phyloP scores from a whole-genome alignment of 2,113 vertebrate species.

The Cheilinus undulatus region DNA sequence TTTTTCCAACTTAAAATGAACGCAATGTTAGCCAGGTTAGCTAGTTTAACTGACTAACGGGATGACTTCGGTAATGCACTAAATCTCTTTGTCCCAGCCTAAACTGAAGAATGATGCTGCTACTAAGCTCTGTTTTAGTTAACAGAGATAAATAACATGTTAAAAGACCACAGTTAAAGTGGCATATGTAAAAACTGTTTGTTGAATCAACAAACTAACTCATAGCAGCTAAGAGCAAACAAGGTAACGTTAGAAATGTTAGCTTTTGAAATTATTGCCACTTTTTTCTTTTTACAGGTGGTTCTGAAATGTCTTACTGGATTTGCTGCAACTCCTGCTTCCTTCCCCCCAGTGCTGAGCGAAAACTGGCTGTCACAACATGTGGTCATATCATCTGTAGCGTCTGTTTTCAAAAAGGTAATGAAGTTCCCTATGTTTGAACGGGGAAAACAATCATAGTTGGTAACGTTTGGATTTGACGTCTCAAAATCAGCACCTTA shows the following conservation, averaged over 20 bases:
- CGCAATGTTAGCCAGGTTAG: too few species aligned
- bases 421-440: too few species aligned
- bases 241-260: background rate
- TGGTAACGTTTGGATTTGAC: background rate
- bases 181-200: too few species aligned
- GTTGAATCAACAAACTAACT: background rate
- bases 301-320: constrained; percentile 80
- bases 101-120: too few species aligned
- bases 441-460: too few species aligned
- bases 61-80: too few species aligned
- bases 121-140: too few species aligned
- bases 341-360: constrained; percentile 69
- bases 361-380: constrained; percentile 84
- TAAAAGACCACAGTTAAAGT: too few species aligned
- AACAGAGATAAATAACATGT: too few species aligned
- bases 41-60: too few species aligned
- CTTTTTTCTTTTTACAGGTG: constrained; percentile 23
- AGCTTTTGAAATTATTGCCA: background rate
- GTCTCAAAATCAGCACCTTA: background rate
- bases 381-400: constrained; percentile 92
- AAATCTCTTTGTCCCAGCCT: too few species aligned
- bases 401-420: constrained; percentile 89
- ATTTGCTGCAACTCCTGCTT: constrained; percentile 91
- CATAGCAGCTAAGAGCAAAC: background rate
- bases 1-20: too few species aligned